phyloP scores from a whole-genome alignment of 1,140 invertebrate species.

The Drosophila pallidifrons region DNA sequence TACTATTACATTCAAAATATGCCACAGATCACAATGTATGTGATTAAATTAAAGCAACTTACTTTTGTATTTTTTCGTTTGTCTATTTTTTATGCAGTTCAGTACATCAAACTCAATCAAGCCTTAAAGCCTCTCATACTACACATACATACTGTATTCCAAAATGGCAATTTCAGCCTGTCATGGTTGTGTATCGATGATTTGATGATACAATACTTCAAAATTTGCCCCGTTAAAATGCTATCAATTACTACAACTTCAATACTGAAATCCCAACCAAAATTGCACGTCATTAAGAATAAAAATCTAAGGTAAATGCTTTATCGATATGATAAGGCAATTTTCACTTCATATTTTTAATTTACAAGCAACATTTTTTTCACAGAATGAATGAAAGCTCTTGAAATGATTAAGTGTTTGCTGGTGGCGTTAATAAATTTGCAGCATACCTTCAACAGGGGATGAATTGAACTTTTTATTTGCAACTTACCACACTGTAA shows the following conservation, averaged over 20 bases:
- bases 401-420: conserved; percentile 70
- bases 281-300: conserved; percentile 15
- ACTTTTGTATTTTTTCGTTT: too few relatives aligned
- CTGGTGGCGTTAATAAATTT: conserved; percentile 65
- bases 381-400: conserved; percentile 25
- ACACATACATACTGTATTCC: neutral
- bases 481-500: neutral
- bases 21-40: too few relatives aligned
- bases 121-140: too few relatives aligned
- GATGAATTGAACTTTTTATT: conserved; percentile 48
- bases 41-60: too few relatives aligned
- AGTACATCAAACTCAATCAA: too few relatives aligned
- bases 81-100: too few relatives aligned
- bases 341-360: conserved; percentile 12
- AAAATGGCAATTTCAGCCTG: neutral
- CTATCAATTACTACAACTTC: conserved; percentile 35
- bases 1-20: too few relatives aligned
- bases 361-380: neutral
- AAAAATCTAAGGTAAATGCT: conserved; percentile 30
- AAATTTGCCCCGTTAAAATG: conserved; percentile 8
- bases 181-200: conserved; percentile 1
- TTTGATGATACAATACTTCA: conserved; percentile 1
- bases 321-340: conserved; percentile 21
- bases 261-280: neutral
- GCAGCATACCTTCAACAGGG: conserved; percentile 36